phyloP scores from a whole-genome alignment of 2,888 invertebrate species.

The Drosophila birchii region DNA sequence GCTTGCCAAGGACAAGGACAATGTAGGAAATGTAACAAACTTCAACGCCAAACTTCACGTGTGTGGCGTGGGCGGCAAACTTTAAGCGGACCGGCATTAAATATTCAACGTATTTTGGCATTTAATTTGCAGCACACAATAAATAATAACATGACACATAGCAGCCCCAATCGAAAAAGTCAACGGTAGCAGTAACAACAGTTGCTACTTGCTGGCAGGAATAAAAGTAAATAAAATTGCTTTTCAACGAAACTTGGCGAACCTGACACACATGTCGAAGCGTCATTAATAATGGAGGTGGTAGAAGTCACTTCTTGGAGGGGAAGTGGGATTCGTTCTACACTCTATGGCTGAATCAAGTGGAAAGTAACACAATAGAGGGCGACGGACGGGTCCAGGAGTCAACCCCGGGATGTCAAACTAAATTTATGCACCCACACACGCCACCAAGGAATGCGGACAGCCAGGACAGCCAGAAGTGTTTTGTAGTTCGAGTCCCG shows the following conservation, averaged over 20 bases:
- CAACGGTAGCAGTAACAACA: constrained; percentile 30
- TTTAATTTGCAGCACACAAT: constrained; percentile 74
- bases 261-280: constrained; percentile 79
- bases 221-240: constrained; percentile 75
- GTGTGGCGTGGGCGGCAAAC: constrained; percentile 23
- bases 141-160: constrained; percentile 77
- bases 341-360: constrained; percentile 25
- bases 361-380: constrained; percentile 52
- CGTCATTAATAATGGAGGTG: constrained; percentile 79
- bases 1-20: constrained; percentile 78
- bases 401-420: constrained; percentile 67
- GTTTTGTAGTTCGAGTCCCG: constrained; percentile 62
- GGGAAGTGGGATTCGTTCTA: neutral
- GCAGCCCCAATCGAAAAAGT: constrained; percentile 61
- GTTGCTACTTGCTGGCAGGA: constrained; percentile 14
- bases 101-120: constrained; percentile 75
- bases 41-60: constrained; percentile 50
- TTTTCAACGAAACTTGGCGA: constrained; percentile 73
- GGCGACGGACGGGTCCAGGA: constrained; percentile 55
- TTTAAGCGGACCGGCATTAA: constrained; percentile 63
- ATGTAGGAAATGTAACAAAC: constrained; percentile 48
- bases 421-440: constrained; percentile 75
- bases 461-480: constrained; percentile 61
- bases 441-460: constrained; percentile 45
- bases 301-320: constrained; percentile 50